phyloP scores from a whole-genome alignment of 92 coral and sea anemone species.

The Actinernus sp. region DNA sequence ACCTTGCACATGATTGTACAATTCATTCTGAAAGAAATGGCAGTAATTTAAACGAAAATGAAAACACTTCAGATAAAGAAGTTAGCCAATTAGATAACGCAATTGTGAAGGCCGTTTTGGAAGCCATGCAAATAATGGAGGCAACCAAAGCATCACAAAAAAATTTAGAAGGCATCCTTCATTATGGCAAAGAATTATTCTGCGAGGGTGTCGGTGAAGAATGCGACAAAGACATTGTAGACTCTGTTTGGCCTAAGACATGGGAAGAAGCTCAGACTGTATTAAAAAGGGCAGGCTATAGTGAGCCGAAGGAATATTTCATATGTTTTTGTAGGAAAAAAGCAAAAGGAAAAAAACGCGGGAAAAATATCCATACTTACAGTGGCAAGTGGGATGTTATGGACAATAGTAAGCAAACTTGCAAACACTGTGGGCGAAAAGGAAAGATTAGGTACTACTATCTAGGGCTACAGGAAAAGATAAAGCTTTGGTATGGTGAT shows the following conservation, averaged over 20 bases:
- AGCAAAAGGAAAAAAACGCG: neutral
- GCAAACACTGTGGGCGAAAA: constrained; percentile 65
- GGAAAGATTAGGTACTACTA: constrained; percentile 66
- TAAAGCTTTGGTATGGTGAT: constrained; percentile 59
- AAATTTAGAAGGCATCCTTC: constrained; percentile 40
- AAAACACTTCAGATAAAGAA: no score
- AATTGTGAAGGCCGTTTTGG: constrained; percentile 30
- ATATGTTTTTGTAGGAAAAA: constrained; percentile 46
- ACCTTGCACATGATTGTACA: no score
- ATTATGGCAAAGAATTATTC: constrained; percentile 54
- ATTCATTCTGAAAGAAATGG: no score
- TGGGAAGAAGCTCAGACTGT: constrained; percentile 60
- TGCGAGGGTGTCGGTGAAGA: constrained; percentile 48
- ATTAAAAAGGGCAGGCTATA: constrained; percentile 53
- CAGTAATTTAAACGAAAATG: neutral
- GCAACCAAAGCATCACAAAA: constrained; percentile 32
- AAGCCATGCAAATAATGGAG: constrained; percentile 25
- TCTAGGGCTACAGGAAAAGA: constrained; percentile 67
- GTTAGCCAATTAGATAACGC: constrained; percentile 21
- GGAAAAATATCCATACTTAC: constrained; percentile 12
- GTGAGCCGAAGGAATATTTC: constrained; percentile 61
- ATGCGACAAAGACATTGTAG: constrained; percentile 25
- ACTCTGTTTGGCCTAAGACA: constrained; percentile 57
- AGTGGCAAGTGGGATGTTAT: constrained; percentile 52
- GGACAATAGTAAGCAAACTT: constrained; percentile 39